Percentiles rank a stretch among this genome's conserved stretches.
Evolutionary conservation across 92 coral and sea anemone genomes (phyloP).

Genomic region (Diadumene lineata): DNA sequence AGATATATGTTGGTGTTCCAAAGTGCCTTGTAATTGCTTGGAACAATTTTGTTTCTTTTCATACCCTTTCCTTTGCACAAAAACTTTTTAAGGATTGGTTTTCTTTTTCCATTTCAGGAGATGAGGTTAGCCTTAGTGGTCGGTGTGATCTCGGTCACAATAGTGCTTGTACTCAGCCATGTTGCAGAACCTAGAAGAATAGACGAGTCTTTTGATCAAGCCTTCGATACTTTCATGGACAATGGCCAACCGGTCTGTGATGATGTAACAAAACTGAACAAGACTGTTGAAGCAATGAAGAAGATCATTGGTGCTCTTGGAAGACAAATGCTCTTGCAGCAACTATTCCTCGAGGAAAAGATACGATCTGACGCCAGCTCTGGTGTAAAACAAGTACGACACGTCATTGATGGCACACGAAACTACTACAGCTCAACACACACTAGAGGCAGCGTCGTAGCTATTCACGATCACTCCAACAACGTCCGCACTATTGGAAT

Average conservation of each 20-base stretch:
- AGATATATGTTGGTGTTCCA: no score
- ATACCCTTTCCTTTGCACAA: no score
- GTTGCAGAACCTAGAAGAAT: neutral
- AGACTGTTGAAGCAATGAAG: constrained; percentile 26
- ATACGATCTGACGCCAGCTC: constrained; percentile 79
- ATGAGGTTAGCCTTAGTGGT: neutral
- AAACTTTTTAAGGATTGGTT: no score
- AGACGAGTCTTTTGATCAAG: neutral
- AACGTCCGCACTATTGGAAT: constrained; percentile 77
- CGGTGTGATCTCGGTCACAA: neutral
- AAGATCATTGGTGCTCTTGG: constrained; percentile 53
- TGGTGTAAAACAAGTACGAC: constrained; percentile 79
- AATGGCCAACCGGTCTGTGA: no score
- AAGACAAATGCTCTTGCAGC: constrained; percentile 80
- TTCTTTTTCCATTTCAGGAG: neutral
- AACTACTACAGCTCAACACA: constrained; percentile 66
- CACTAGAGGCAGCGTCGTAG: constrained; percentile 36
- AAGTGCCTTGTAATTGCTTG: no score
- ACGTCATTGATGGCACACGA: constrained; percentile 49
- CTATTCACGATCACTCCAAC: constrained; percentile 89
- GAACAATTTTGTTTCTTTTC: no score
- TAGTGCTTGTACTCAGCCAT: neutral
- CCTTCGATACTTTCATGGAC: neutral
- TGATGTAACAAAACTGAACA: neutral
- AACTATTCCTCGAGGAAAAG: constrained; percentile 68